Conservation (phyloP, 2,113 vertebrate species). For the Microtus richardsoni region DNA sequence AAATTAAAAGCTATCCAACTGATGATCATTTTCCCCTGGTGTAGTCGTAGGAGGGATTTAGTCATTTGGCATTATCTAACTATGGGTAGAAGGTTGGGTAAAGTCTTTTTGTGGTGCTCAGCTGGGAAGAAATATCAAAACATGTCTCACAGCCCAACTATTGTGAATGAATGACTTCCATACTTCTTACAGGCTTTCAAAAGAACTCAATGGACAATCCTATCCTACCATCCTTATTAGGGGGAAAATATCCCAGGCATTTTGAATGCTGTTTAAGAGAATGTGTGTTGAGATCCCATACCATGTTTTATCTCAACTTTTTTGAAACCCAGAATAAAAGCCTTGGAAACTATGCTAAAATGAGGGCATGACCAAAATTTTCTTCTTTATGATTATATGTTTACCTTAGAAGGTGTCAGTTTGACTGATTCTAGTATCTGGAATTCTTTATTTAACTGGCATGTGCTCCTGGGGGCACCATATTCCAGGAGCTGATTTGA, state of each 20-base stretch:
- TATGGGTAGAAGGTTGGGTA: neutral
- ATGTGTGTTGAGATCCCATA: neutral
- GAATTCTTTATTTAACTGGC: neutral
- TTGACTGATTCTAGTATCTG: neutral
- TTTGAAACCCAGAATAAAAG: conserved; percentile 36
- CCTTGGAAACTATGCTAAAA: conserved; percentile 8
- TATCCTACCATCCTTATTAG: neutral
- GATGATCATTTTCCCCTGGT: conserved; percentile 10
- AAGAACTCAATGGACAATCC: neutral
- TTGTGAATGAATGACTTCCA: neutral
- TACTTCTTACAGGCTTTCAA: neutral
- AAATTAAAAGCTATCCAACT: neutral
- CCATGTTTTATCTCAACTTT: neutral
- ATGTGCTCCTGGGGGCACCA: neutral
- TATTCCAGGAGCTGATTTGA: neutral
- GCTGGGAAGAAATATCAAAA: neutral
- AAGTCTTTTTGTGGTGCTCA: neutral
- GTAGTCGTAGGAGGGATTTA: neutral
- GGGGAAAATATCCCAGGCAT: neutral
- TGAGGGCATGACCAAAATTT: neutral
- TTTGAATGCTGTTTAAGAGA: conserved; percentile 9
- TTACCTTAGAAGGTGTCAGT: neutral
- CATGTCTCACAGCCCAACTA: neutral
- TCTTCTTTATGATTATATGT: neutral
- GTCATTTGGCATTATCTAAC: neutral